phyloP scores from a whole-genome alignment of 92 coral and sea anemone genomes.

The Chrysogorgia sp. region DNA sequence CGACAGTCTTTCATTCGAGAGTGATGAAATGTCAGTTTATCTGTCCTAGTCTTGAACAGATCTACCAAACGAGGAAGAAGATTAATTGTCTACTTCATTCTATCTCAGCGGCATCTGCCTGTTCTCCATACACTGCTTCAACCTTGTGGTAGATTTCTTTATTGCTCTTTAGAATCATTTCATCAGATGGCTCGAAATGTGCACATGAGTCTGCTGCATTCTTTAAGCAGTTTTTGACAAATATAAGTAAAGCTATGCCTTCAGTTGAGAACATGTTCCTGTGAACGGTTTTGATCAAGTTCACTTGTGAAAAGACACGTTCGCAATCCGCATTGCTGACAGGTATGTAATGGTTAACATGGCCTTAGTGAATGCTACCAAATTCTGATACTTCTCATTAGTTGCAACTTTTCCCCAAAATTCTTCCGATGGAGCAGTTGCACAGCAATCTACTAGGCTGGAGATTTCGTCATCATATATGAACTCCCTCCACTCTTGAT shows the following conservation, averaged over 20 bases:
- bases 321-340: too few species aligned
- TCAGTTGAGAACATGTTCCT: conserved; percentile 27
- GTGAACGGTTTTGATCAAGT: conserved; percentile 19
- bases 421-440: conserved; percentile 19
- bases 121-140: conserved; percentile 26
- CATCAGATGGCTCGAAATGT: conserved; percentile 17
- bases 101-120: too few species aligned
- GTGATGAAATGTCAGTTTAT: too few species aligned
- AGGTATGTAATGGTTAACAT: conserved; percentile 12
- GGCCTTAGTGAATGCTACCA: conserved; percentile 15
- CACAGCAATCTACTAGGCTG: conserved; percentile 17
- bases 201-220: conserved; percentile 5
- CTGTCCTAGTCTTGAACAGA: too few species aligned
- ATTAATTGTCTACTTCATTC: too few species aligned
- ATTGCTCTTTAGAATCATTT: conserved; percentile 15
- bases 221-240: conserved; percentile 20
- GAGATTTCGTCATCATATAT: conserved; percentile 20
- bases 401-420: conserved; percentile 20
- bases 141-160: conserved; percentile 5
- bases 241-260: conserved; percentile 25
- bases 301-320: conserved; percentile 25
- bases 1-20: too few species aligned
- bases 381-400: conserved; percentile 6
- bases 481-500: conserved; percentile 29
- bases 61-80: too few species aligned